Evolutionary conservation across 2,113 vertebrate genomes (phyloP).

Genomic region (Pristiophorus japonicus): DNA sequence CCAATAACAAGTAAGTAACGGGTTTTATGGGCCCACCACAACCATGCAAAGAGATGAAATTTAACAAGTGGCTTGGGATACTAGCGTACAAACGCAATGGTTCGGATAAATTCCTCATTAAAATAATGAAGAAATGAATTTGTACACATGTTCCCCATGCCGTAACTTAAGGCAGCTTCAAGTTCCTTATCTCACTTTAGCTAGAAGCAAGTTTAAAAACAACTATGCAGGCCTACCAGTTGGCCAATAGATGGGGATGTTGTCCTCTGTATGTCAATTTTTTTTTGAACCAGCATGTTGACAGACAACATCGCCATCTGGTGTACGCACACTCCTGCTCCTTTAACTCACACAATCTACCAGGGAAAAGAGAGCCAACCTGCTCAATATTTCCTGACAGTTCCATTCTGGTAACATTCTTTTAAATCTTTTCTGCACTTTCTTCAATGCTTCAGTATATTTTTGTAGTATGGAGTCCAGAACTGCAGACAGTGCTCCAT

Average conservation of each 20-base stretch:
- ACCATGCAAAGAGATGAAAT: background rate
- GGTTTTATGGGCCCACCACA: background rate
- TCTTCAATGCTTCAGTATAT: too few species aligned
- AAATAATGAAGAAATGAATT: background rate
- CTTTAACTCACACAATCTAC: too few species aligned
- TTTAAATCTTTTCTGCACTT: background rate
- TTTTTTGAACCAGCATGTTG: background rate
- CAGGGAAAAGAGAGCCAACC: background rate
- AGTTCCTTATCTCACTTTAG: background rate
- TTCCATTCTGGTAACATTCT: background rate
- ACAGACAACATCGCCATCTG: slow-evolving; percentile 13
- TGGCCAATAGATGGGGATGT: background rate
- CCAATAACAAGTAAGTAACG: slow-evolving; percentile 69
- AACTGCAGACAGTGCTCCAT: background rate
- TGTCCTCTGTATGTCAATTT: background rate
- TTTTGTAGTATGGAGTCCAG: background rate
- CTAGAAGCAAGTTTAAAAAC: too few species aligned
- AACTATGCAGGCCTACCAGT: background rate
- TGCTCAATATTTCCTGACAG: background rate
- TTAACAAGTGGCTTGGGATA: background rate
- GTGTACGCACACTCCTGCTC: background rate
- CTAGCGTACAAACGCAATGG: background rate
- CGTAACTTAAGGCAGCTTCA: too few species aligned
- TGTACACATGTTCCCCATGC: background rate
- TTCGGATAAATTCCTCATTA: background rate